Percentiles rank a stretch among this genome's conserved stretches.
phyloP scores from a whole-genome alignment of 2,113 vertebrate genomes.

The Muscicapa adusta region DNA sequence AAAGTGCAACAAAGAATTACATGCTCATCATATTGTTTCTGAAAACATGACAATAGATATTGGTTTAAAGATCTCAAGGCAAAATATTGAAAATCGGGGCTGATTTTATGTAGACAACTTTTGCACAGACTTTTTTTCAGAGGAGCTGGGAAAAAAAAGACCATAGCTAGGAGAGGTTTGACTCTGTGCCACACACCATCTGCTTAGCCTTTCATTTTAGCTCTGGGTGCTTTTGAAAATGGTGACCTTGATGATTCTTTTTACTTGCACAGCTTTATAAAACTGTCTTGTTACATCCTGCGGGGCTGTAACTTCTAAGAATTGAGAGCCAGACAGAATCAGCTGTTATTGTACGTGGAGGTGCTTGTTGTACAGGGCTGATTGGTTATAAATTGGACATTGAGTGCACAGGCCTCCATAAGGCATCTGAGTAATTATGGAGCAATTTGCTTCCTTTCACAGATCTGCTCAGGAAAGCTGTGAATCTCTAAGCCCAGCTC shows the following conservation, averaged over 20 bases:
- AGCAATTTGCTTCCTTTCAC: conserved; percentile 45
- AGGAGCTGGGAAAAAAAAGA: not conserved
- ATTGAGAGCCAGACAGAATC: not conserved
- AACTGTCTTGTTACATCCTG: conserved; percentile 21
- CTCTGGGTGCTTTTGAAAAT: conserved; percentile 3
- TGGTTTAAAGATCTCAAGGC: not conserved
- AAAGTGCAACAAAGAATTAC: not conserved
- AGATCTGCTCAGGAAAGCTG: not conserved
- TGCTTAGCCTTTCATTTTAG: conserved; percentile 26
- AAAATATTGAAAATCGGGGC: not conserved
- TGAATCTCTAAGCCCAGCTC: not conserved
- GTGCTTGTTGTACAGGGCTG: conserved; percentile 20
- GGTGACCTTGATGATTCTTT: conserved; percentile 34
- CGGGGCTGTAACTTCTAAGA: not conserved
- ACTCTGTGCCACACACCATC: not conserved
- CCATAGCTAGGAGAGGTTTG: not conserved
- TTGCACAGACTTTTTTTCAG: not conserved
- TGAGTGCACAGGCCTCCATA: conserved; percentile 7
- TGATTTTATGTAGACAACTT: not conserved
- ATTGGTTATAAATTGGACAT: conserved; percentile 45
- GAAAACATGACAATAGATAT: not conserved
- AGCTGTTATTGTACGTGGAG: conserved; percentile 24
- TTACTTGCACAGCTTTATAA: not conserved
- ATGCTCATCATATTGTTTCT: not conserved
- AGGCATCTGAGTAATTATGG: conserved; percentile 31